A percentile compares a stretch with the other conserved stretches of the same genome.
Conservation (phyloP, 2,888 invertebrate genomes). For the Tetragonula carbonaria region DNA sequence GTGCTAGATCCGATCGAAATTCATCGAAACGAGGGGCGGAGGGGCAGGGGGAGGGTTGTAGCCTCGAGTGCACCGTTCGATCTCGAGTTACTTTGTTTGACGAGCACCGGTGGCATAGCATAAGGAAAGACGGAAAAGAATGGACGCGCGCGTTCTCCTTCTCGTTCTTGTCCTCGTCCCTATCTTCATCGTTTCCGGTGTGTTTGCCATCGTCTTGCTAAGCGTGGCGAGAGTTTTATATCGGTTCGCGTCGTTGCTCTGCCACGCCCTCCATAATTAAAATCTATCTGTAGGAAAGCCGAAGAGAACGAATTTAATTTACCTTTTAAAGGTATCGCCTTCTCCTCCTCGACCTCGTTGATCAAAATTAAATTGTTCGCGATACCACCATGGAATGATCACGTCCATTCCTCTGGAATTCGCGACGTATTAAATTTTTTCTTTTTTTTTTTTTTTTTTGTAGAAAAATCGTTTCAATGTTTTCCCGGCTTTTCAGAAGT, state of each 20-base stretch:
- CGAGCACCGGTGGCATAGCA: conserved; percentile 17
- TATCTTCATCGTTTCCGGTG: conserved; percentile 25
- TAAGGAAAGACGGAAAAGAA: conserved; percentile 48
- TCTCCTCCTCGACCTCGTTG: background rate
- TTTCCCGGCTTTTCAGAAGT: background rate
- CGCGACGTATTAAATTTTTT: background rate
- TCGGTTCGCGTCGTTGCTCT: conserved; percentile 22
- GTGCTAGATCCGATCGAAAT: conserved; percentile 58
- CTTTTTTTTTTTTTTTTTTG: background rate
- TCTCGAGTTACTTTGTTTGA: conserved; percentile 62
- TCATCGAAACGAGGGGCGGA: conserved; percentile 37
- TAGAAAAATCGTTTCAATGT: background rate
- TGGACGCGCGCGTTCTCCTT: conserved; percentile 28
- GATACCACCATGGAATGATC: background rate
- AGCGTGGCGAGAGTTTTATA: conserved; percentile 47
- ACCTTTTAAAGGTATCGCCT: background rate
- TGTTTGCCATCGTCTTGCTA: conserved; percentile 40
- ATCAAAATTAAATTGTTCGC: conserved; percentile 19
- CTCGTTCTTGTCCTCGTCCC: conserved; percentile 21
- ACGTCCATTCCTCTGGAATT: background rate
- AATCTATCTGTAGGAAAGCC: conserved; percentile 26
- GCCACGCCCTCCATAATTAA: conserved; percentile 60
- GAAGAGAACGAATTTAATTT: conserved; percentile 5
- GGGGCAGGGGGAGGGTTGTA: background rate
- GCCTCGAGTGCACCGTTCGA: conserved; percentile 35